Percentiles rank a stretch among this genome's conserved stretches.
These are phyloP conservation scores for Polypedilum pembai DNA, from an alignment of 1,140 invertebrate species.

Conservation along the genomic window DNA sequence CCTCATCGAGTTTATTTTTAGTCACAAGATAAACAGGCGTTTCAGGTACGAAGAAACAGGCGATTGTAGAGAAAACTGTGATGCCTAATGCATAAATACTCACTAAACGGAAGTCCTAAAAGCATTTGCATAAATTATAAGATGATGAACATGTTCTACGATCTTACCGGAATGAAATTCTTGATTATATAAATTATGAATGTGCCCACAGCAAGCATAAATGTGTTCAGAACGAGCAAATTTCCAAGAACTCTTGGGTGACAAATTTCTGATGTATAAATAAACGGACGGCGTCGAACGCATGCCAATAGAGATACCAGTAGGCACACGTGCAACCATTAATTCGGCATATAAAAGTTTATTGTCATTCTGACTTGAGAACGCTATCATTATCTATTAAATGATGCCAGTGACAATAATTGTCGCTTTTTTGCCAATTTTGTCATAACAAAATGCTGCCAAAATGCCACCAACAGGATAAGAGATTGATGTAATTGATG, in stretches of 20 bases:
- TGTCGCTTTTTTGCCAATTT: conserved; percentile 40
- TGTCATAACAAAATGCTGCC: conserved; percentile 39
- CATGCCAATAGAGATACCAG: conserved; percentile 30
- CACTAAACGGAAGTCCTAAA: conserved; percentile 50
- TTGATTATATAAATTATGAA: conserved; percentile 55
- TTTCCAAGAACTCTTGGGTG: conserved; percentile 49
- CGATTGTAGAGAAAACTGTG: conserved; percentile 47
- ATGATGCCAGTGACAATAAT: conserved; percentile 39
- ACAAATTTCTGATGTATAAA: conserved; percentile 56
- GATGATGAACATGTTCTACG: conserved; percentile 29
- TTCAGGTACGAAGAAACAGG: conserved; percentile 56
- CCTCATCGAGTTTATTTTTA: conserved; percentile 49
- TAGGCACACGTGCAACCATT: conserved; percentile 37
- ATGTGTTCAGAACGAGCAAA: conserved; percentile 52
- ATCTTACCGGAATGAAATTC: conserved; percentile 44
- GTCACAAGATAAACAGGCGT: conserved; percentile 60
- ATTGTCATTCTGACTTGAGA: conserved; percentile 32
- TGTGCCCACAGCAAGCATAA: conserved; percentile 52
- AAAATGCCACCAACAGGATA: conserved; percentile 41
- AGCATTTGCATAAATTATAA: no score
- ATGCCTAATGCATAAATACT: conserved; percentile 54
- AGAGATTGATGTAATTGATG: conserved; percentile 41
- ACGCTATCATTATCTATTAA: conserved; percentile 37
- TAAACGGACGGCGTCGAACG: neutral
- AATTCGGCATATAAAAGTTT: conserved; percentile 38